These are phyloP conservation scores for Diloba caeruleocephala DNA, from an alignment of 2,888 invertebrate genomes.

Conservation along the genomic window DNA sequence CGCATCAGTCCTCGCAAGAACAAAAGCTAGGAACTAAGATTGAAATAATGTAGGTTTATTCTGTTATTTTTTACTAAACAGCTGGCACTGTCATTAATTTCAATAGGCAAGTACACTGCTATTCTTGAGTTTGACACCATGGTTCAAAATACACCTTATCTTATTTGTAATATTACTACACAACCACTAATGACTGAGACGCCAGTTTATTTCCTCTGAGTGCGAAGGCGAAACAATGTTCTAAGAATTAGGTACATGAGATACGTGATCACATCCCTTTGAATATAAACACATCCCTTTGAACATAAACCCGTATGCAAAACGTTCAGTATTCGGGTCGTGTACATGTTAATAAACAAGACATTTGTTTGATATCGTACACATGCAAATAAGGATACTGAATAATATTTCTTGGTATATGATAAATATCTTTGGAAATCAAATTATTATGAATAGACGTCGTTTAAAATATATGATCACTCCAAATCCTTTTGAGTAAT, in stretches of 20 bases:
- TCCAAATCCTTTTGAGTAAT: neutral
- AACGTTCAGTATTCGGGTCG: slow-evolving; percentile 50
- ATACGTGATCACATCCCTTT: slow-evolving; percentile 50
- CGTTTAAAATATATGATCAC: slow-evolving; percentile 19
- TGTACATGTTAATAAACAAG: slow-evolving; percentile 52
- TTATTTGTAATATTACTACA: slow-evolving; percentile 31
- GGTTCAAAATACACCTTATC: slow-evolving; percentile 34
- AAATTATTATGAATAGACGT: slow-evolving; percentile 16
- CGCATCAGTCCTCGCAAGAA: too few species aligned
- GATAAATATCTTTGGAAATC: slow-evolving; percentile 12
- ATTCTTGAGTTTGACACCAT: slow-evolving; percentile 22
- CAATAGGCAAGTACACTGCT: slow-evolving; percentile 4
- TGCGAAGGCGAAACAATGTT: slow-evolving; percentile 25
- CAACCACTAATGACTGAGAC: slow-evolving; percentile 33
- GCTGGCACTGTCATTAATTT: slow-evolving; percentile 1
- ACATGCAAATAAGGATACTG: slow-evolving; percentile 49
- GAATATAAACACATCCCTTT: slow-evolving; percentile 46
- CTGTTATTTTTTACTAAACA: neutral
- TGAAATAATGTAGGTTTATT: too few species aligned
- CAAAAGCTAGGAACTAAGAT: too few species aligned
- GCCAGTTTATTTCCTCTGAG: slow-evolving; percentile 36
- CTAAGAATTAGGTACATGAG: slow-evolving; percentile 33
- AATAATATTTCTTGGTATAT: slow-evolving; percentile 41
- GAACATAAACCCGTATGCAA: slow-evolving; percentile 46
- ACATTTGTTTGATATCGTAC: slow-evolving; percentile 53